Evolutionary conservation across 2,113 vertebrate species (phyloP).

Genomic region (Pollachius pollachius): DNA sequence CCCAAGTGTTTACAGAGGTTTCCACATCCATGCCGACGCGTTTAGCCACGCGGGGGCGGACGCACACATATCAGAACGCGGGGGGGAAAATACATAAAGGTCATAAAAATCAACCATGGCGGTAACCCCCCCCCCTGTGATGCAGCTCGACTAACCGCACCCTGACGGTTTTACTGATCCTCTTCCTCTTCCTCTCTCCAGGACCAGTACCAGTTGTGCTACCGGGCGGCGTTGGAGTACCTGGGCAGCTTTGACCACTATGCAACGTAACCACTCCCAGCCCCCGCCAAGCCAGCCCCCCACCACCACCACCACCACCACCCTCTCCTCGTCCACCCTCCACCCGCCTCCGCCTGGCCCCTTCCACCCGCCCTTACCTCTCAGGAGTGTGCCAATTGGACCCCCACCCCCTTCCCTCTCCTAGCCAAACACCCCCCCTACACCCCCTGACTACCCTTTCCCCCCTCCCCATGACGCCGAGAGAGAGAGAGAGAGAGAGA

Average conservation of each 20-base stretch:
- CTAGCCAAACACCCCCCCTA: constrained; percentile 14
- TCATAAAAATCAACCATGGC: not conserved
- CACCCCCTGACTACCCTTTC: no score
- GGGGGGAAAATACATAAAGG: no score
- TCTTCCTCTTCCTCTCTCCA: constrained; percentile 54
- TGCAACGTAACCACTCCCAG: constrained; percentile 91
- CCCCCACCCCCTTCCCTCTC: constrained; percentile 68
- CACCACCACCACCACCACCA: not conserved
- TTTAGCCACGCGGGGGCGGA: not conserved
- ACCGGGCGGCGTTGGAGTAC: constrained; percentile 95
- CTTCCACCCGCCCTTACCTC: constrained; percentile 40
- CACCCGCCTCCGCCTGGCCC: not conserved
- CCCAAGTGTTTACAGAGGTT: not conserved
- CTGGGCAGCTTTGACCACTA: constrained; percentile 99
- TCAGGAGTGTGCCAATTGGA: constrained; percentile 78
- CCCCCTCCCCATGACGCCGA: not conserved
- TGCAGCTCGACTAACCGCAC: no score
- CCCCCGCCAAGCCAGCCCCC: constrained; percentile 38
- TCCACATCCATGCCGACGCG: not conserved
- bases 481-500: constrained; percentile 60
- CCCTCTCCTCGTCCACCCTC: not conserved
- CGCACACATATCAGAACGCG: not conserved
- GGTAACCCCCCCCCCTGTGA: no score
- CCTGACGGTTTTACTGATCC: no score
- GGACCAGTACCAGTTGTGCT: constrained; percentile 99